A percentile compares a stretch with the other conserved stretches of the same genome.
phyloP scores from a whole-genome alignment of 2,797 vertebrate species.

The Diplodus puntazzo region DNA sequence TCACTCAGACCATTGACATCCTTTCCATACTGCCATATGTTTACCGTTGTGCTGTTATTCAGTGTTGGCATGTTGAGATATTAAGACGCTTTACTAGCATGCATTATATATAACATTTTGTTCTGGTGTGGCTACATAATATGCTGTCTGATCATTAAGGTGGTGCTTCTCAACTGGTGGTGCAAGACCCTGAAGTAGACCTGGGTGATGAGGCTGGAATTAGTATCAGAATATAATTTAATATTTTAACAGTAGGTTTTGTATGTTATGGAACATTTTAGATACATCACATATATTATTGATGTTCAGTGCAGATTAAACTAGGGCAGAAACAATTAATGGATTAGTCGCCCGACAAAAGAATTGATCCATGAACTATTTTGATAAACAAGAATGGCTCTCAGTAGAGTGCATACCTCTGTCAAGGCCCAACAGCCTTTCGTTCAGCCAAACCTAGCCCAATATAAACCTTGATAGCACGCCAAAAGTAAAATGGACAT shows the following conservation, averaged over 20 bases:
- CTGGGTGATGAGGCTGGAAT: neutral
- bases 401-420: too few species aligned
- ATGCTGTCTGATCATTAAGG: conserved; percentile 5
- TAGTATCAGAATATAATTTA: neutral
- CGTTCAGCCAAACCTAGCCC: too few species aligned
- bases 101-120: conserved; percentile 30
- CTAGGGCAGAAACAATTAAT: neutral
- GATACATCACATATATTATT: neutral
- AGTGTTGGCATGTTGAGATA: conserved; percentile 61
- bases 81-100: conserved; percentile 50
- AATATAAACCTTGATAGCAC: too few species aligned
- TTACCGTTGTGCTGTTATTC: conserved; percentile 26
- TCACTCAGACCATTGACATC: conserved; percentile 41
- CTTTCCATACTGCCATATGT: conserved; percentile 26
- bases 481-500: too few species aligned
- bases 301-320: neutral
- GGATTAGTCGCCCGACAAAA: neutral
- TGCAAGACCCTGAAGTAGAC: conserved; percentile 14
- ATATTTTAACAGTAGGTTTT: neutral
- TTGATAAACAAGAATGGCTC: too few species aligned
- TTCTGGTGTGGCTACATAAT: conserved; percentile 38
- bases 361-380: too few species aligned
- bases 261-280: neutral
- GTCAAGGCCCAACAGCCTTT: too few species aligned
- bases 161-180: conserved; percentile 68